Percentiles rank a stretch among this genome's conserved stretches.
These are phyloP conservation scores for Polydrusus pterygomalis DNA, from an alignment of 2,888 invertebrate species.

Conservation along the genomic window DNA sequence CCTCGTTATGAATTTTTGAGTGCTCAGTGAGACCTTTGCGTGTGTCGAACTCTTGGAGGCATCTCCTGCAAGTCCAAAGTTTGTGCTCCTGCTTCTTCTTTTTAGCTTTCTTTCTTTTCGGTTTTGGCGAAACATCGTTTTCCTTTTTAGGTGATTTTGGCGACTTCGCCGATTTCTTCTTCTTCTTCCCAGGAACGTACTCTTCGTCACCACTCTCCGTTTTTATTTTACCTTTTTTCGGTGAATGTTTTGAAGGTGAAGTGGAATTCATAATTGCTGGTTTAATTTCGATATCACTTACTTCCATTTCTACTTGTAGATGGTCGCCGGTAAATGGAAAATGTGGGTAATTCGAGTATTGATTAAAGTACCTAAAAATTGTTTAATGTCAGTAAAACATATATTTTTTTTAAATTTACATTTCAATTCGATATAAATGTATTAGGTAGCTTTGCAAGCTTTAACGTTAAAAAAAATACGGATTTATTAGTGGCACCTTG, in stretches of 20 bases:
- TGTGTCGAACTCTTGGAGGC: slow-evolving; percentile 62
- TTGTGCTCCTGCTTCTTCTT: slow-evolving; percentile 59
- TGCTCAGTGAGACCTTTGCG: slow-evolving; percentile 63
- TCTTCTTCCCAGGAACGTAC: slow-evolving; percentile 39
- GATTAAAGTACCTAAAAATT: slow-evolving; percentile 59
- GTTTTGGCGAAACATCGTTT: slow-evolving; percentile 19
- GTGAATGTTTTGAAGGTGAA: slow-evolving; percentile 30
- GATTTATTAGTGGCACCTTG: too few species aligned
- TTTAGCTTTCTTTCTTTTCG: slow-evolving; percentile 39
- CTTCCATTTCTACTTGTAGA: slow-evolving; percentile 60
- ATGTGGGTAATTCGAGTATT: neutral
- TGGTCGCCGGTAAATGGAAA: slow-evolving; percentile 43
- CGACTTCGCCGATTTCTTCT: slow-evolving; percentile 36
- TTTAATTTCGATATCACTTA: slow-evolving; percentile 56
- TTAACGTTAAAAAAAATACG: too few species aligned
- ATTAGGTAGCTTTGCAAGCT: too few species aligned
- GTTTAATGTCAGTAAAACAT: slow-evolving; percentile 34
- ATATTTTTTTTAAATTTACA: neutral
- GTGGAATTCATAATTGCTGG: neutral
- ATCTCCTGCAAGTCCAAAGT: slow-evolving; percentile 65
- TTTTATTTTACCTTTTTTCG: slow-evolving; percentile 52
- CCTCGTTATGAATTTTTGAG: slow-evolving; percentile 66
- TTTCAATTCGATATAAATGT: too few species aligned
- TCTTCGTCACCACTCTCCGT: slow-evolving; percentile 41
- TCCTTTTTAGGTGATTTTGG: slow-evolving; percentile 37